Percentiles rank a stretch among this genome's conserved stretches.
phyloP scores from a whole-genome alignment of 64 coral and sea anemone species.

The Acropora yongei region DNA sequence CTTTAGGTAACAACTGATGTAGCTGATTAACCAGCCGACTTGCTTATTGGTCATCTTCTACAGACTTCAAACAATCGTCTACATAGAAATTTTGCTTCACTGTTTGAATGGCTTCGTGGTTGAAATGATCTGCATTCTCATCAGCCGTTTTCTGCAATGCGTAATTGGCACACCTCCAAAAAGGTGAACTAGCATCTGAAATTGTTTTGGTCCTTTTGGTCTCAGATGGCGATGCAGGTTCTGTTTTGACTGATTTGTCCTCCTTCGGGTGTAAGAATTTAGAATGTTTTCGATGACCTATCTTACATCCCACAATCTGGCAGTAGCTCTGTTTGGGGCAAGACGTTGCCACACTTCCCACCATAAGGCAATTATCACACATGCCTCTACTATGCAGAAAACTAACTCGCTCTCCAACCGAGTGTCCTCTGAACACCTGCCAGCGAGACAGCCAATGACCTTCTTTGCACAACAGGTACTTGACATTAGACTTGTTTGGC shows the following conservation, averaged over 20 bases:
- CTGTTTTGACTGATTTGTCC: too few species aligned
- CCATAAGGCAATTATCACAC: constrained; percentile 46
- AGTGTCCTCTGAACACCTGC: constrained; percentile 29
- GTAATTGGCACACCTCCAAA: constrained; percentile 17
- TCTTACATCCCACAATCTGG: not conserved
- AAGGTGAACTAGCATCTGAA: constrained; percentile 28
- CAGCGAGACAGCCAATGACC: constrained; percentile 53
- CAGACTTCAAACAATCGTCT: too few species aligned
- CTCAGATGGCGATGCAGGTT: not conserved
- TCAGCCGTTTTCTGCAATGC: constrained; percentile 29
- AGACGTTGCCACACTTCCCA: constrained; percentile 21
- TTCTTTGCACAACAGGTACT: constrained; percentile 19
- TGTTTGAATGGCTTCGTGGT: constrained; percentile 27
- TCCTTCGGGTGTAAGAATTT: too few species aligned
- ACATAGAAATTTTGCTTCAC: too few species aligned
- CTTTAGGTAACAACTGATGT: not conserved
- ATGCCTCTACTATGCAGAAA: not conserved
- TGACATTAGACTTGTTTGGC: constrained; percentile 1
- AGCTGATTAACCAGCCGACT: not conserved
- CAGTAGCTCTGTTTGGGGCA: constrained; percentile 38
- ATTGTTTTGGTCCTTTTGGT: not conserved
- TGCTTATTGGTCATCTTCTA: too few species aligned
- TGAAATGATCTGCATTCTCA: constrained; percentile 45
- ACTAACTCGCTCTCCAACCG: constrained; percentile 31
- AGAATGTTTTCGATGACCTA: too few species aligned